Evolutionary conservation across 2,888 invertebrate species (phyloP), one percentile per base, ranked within the genome.

Genomic region (Argynnis bischoffii): DNA sequence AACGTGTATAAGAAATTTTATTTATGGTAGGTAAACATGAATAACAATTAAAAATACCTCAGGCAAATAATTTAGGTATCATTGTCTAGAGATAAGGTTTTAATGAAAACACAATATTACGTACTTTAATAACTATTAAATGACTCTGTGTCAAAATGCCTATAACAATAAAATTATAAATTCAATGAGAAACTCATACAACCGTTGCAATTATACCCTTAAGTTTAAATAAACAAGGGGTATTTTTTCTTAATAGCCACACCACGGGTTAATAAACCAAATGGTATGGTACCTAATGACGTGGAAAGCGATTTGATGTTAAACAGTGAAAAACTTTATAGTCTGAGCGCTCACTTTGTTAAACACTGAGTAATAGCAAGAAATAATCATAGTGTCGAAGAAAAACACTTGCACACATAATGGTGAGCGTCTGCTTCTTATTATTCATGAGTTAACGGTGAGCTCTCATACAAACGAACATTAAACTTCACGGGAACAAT

Each of bases 401-500:
- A 90, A 90, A 91, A 91, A 91, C 84, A 82, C 63, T 57, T 74
- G 79, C 84, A 84, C 84, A 84, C 87, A 86, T 89, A 88, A 85
- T 84, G 83, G 75, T 79, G 77, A 79, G 80, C 80, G 83, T 80
- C 79, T 78, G 80, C 81, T 84, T 80, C 79, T 87, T 87, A 86
- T 83, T 89, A 90, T 90, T 88, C 89, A 90, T 89, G 84, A 87
- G 87, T 87, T 87, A 89, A 86, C 86, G 82, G 84, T 81, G 77
- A 77, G 76, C 74, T 76, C 76, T 73, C 72, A 74, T 69, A 74
- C 68, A 71, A 69, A 71, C 73, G 72, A 70, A 73, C 75, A 70
- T 74, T 72, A 74, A 74, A 72, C 74, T 71, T 72, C 70, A 64
- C 72, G 72, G 69, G 69, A 73, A 69, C 67, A 72, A 69, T 72